Percentiles rank a stretch among this genome's conserved stretches.
phyloP scores from a whole-genome alignment of 1,140 invertebrate species.

The Penaeus indicus region DNA sequence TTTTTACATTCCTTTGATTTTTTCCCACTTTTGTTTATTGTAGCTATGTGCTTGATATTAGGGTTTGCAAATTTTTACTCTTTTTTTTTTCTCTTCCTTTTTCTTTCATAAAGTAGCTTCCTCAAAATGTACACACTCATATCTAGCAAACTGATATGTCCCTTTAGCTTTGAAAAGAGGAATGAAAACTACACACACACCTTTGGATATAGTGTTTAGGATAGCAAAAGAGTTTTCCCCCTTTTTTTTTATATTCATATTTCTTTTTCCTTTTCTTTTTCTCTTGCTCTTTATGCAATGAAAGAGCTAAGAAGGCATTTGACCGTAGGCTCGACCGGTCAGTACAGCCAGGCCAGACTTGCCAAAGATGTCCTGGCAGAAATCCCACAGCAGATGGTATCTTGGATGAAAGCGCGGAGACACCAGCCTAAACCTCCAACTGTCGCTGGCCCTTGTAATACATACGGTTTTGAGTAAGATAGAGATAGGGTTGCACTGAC shows the following conservation, averaged over 20 bases:
- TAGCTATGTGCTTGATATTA: too few relatives aligned
- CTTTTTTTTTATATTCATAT: background rate
- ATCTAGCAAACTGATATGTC: too few relatives aligned
- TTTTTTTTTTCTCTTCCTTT: too few relatives aligned
- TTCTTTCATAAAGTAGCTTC: too few relatives aligned
- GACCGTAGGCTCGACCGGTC: constrained; percentile 63
- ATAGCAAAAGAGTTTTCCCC: background rate
- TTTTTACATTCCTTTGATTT: too few relatives aligned
- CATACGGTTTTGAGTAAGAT: constrained; percentile 43
- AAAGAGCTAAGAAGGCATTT: constrained; percentile 66
- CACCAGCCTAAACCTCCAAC: constrained; percentile 49
- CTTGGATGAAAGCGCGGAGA: constrained; percentile 59
- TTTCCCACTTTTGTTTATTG: too few relatives aligned
- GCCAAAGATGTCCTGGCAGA: constrained; percentile 75
- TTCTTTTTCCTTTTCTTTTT: constrained; percentile 2
- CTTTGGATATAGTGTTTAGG: background rate
- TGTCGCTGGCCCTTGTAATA: constrained; percentile 47
- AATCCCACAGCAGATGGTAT: constrained; percentile 72
- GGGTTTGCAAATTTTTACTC: too few relatives aligned
- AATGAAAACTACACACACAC: background rate
- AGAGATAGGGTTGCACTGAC: too few relatives aligned
- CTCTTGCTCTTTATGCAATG: background rate
- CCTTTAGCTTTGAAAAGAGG: too few relatives aligned
- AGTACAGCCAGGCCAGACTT: constrained; percentile 68
- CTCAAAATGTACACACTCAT: too few relatives aligned